Evolutionary conservation across 2,113 vertebrate species (phyloP).

Genomic region (Corvus cornix): DNA sequence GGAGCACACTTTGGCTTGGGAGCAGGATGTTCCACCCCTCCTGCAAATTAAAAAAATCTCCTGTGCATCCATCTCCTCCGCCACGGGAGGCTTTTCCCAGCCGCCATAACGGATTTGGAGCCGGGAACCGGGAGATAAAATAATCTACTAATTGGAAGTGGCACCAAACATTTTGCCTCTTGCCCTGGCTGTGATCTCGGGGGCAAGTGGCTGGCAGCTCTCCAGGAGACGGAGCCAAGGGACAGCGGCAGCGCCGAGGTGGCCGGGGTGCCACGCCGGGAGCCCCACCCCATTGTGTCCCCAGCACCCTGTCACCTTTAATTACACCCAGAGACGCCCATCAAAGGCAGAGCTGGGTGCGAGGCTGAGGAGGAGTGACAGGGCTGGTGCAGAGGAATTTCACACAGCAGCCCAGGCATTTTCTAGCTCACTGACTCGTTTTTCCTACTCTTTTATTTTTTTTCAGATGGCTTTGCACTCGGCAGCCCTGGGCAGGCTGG

Average conservation of each 20-base stretch:
- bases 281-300: background rate
- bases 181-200: conserved; percentile 61
- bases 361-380: conserved; percentile 58
- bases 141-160: conserved; percentile 72
- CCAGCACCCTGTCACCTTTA: background rate
- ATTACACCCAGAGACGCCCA: background rate
- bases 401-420: conserved; percentile 54
- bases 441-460: background rate
- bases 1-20: background rate
- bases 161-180: conserved; percentile 73
- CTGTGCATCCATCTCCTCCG: conserved; percentile 53
- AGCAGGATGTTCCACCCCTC: background rate
- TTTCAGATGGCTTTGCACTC: conserved; percentile 33
- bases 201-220: conserved; percentile 45
- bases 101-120: conserved; percentile 37
- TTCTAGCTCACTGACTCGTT: conserved; percentile 63
- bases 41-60: conserved; percentile 57
- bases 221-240: conserved; percentile 16
- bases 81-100: conserved; percentile 33
- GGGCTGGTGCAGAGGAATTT: conserved; percentile 63
- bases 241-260: background rate
- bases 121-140: conserved; percentile 60
- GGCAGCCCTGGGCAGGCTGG: conserved; percentile 43
- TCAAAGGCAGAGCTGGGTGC: conserved; percentile 43
- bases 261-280: background rate